phyloP scores from a whole-genome alignment of 1,140 invertebrate species.

The Heliothis virescens region DNA sequence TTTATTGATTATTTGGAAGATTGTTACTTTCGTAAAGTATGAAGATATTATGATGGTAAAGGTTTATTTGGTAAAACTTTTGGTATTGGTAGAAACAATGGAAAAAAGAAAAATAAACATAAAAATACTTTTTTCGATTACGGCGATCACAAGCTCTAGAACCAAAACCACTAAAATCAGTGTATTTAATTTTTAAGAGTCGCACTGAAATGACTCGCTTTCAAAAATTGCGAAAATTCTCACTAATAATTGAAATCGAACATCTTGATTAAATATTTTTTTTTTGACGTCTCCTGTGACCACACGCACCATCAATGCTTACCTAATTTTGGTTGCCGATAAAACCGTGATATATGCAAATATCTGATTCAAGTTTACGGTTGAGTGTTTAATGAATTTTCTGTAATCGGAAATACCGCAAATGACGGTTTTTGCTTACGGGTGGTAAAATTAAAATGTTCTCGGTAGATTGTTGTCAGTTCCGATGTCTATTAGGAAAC shows the following conservation, averaged over 20 bases:
- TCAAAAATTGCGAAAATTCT: not conserved
- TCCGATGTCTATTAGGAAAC: conserved; percentile 9
- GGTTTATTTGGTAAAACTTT: too few species aligned
- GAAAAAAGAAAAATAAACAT: too few species aligned
- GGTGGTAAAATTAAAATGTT: conserved; percentile 45
- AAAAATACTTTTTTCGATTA: too few species aligned
- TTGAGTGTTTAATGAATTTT: conserved; percentile 70
- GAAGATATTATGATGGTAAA: too few species aligned
- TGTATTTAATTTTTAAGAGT: not conserved
- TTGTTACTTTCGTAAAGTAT: too few species aligned
- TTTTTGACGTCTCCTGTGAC: conserved; percentile 49
- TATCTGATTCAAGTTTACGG: conserved; percentile 65
- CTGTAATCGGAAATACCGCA: conserved; percentile 80
- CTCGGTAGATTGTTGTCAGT: not conserved
- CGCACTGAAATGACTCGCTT: not conserved
- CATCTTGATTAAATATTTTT: conserved; percentile 51
- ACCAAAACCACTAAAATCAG: not conserved
- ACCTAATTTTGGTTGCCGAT: conserved; percentile 74
- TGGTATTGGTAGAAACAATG: too few species aligned
- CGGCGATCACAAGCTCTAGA: not conserved
- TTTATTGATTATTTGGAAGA: too few species aligned
- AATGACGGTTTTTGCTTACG: conserved; percentile 54
- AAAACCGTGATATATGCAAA: conserved; percentile 78
- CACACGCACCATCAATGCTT: conserved; percentile 70
- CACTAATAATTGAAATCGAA: conserved; percentile 6